Conservation (phyloP, 1,140 invertebrate species). For the Maniola jurtina region DNA sequence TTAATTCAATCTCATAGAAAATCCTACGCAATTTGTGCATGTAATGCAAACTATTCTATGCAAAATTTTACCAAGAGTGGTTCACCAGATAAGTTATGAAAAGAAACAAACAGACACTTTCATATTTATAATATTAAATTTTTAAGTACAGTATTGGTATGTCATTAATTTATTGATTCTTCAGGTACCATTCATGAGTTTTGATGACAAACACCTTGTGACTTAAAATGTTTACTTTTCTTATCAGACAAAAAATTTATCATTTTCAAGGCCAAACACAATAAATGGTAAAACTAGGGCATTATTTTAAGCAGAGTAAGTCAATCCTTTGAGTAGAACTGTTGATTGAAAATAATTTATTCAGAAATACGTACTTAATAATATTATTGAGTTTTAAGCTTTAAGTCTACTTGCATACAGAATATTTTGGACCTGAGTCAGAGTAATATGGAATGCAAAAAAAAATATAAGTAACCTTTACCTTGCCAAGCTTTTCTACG, state of each 20-base stretch:
- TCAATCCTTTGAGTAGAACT: too few species aligned
- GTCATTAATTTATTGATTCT: neutral
- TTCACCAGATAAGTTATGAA: too few species aligned
- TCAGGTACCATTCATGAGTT: neutral
- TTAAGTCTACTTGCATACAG: neutral
- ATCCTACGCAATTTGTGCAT: too few species aligned
- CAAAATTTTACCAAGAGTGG: too few species aligned
- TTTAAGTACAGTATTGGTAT: too few species aligned
- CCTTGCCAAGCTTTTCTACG: slow-evolving; percentile 85
- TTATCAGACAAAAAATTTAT: slow-evolving; percentile 22
- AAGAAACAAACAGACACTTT: too few species aligned
- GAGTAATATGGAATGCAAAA: neutral
- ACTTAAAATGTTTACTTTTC: slow-evolving; percentile 9
- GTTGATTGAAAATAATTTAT: too few species aligned
- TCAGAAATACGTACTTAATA: too few species aligned
- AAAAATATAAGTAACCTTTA: slow-evolving; percentile 55
- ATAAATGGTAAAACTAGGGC: neutral
- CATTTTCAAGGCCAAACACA: slow-evolving; percentile 22
- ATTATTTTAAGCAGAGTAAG: neutral
- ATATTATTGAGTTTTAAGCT: too few species aligned
- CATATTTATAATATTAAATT: too few species aligned
- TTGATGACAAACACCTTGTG: neutral
- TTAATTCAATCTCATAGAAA: too few species aligned
- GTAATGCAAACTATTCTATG: too few species aligned
- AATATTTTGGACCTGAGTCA: neutral